These are phyloP conservation scores for Stegastes partitus DNA, from an alignment of 2,113 vertebrate species.

Conservation along the genomic window DNA sequence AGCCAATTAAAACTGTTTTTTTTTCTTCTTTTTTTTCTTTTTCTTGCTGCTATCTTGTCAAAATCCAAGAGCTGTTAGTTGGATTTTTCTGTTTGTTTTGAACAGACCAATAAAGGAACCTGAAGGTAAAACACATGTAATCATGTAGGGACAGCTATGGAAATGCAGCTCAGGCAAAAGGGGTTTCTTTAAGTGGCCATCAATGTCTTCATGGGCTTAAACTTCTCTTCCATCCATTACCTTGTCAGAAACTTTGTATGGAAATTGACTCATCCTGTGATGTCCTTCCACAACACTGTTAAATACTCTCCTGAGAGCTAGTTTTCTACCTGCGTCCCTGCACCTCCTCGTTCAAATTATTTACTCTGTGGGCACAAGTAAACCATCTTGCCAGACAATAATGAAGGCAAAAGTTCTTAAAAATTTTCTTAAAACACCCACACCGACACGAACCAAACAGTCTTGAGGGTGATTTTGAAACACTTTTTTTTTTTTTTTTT, in stretches of 20 bases:
- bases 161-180: not conserved
- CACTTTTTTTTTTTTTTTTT: too few species aligned
- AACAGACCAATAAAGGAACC: constrained; percentile 10
- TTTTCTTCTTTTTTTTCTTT: constrained; percentile 19
- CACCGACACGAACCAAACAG: constrained; percentile 28
- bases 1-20: constrained; percentile 29
- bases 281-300: constrained; percentile 47
- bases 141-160: not conserved
- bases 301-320: constrained; percentile 61
- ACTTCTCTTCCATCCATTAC: constrained; percentile 42
- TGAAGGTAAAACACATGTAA: not conserved
- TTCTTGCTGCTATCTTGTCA: constrained; percentile 22
- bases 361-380: constrained; percentile 53
- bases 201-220: not conserved
- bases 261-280: constrained; percentile 57
- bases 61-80: constrained; percentile 24
- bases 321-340: constrained; percentile 53
- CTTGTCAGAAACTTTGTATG: constrained; percentile 65
- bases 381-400: constrained; percentile 53
- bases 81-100: constrained; percentile 21
- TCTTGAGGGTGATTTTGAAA: constrained; percentile 16
- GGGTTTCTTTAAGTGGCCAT: too few species aligned
- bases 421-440: constrained; percentile 41
- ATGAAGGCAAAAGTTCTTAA: constrained; percentile 40
- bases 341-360: constrained; percentile 54